Evolutionary conservation across 2,888 invertebrate species (phyloP).

Genomic region (Drosophila pseudotalamancana): DNA sequence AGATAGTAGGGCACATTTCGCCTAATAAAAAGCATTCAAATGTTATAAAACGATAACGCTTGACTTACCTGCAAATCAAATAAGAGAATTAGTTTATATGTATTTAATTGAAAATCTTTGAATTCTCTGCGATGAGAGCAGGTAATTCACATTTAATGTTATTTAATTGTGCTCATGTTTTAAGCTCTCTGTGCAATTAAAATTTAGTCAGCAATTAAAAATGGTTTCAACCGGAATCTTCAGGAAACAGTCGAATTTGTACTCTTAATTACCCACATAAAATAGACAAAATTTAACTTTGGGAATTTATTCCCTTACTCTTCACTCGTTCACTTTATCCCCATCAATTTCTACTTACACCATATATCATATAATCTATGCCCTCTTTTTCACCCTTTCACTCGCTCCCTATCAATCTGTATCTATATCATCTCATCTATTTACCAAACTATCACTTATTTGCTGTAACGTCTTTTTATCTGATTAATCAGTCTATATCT

Average conservation of each 20-base stretch:
- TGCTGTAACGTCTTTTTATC: neutral
- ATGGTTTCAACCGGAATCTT: neutral
- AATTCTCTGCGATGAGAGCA: neutral
- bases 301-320: too few relatives aligned
- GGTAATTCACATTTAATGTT: conserved; percentile 25
- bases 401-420: too few relatives aligned
- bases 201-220: conserved; percentile 2
- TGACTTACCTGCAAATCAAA: conserved; percentile 5
- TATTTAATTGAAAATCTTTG: neutral
- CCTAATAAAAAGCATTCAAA: conserved; percentile 8
- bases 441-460: neutral
- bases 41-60: neutral
- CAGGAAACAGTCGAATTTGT: neutral
- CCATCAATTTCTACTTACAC: neutral
- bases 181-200: conserved; percentile 5
- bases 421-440: neutral
- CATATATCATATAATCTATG: too few relatives aligned
- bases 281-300: too few relatives aligned
- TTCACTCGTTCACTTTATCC: neutral
- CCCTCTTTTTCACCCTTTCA: neutral
- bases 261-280: neutral
- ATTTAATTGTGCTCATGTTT: conserved; percentile 20
- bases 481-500: neutral
- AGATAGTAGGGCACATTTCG: conserved; percentile 1
- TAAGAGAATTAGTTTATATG: neutral